These are phyloP conservation scores for Plemyria rubiginata DNA, from an alignment of 2,888 invertebrate genomes.

Conservation along the genomic window DNA sequence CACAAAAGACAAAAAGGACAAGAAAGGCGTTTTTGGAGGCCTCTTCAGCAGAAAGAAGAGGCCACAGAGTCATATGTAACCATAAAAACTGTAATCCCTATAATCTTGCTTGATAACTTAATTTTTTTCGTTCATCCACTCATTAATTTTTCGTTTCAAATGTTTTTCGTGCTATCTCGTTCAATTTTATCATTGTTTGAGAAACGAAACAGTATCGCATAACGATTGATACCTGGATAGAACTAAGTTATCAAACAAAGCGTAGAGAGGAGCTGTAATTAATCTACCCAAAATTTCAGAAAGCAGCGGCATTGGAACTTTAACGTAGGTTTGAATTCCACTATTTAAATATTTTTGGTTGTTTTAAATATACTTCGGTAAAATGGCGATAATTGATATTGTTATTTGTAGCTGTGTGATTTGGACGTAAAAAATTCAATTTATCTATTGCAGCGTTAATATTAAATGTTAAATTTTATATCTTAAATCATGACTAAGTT, in stretches of 20 bases:
- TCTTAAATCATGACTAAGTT: not conserved
- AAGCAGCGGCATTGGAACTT: not conserved
- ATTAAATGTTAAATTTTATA: not conserved
- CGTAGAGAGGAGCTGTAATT: not conserved
- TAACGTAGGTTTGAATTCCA: not conserved
- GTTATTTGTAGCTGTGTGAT: not conserved
- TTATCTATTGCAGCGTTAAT: not conserved
- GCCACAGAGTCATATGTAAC: constrained; percentile 83
- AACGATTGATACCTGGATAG: not conserved
- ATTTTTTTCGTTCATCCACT: not conserved
- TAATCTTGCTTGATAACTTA: not conserved
- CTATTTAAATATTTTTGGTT: not conserved
- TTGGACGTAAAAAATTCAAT: too few species aligned
- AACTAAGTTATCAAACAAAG: not conserved
- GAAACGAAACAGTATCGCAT: not conserved
- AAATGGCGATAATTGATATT: not conserved
- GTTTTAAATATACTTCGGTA: not conserved
- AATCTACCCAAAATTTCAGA: not conserved
- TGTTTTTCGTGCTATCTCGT: not conserved
- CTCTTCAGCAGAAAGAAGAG: constrained; percentile 85
- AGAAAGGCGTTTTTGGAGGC: constrained; percentile 85
- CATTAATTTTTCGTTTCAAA: not conserved
- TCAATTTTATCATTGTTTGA: not conserved
- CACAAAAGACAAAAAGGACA: constrained; percentile 83
- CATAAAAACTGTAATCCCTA: constrained; percentile 6